Evolutionary conservation across 2,113 vertebrate species (phyloP), one percentile per base, ranked within the genome.

Genomic region (Mus pahari): DNA sequence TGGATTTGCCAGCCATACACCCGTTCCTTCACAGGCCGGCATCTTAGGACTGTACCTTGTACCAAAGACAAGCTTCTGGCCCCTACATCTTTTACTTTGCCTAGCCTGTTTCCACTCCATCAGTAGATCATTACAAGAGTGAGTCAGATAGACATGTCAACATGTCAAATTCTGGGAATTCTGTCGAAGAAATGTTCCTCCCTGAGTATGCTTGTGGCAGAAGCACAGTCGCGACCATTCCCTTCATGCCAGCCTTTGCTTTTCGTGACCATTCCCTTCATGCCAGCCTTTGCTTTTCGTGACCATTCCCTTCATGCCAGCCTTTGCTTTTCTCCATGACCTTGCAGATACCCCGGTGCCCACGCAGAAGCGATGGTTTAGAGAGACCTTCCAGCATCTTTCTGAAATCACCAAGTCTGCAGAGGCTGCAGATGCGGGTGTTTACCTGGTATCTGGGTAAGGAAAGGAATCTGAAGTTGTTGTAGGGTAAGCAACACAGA

Each of bases 361-460:
- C 0, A 96, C 97, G 78, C 99, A 99, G 98, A 99, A 94, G 87
- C 95, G 96, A 81, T 99, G 99, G 99, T 99, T 99, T 97, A 98
- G 97, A 97, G 98, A 99, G 91, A 99, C 99, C 13, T 99, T 99
- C 95, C 96, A 99, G 78, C 98, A 99, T 94, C 97, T 99, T 83
- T 97, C 98, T 81, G 96, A 97, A 58, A 98, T 99, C 31, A 98
- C 98, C 89, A 98, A 98, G 79, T 99, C 99, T 6, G 36, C 98
- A 0, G 97, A 99, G 28, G 98, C 99, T 0, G 94, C 98, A 6
- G 99, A 99, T 1, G 99, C 99, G 22, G 99, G 99, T 68, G 98
- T 99, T 53, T 96, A 98, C 64, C 97, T 99, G 84, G 97, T 98
- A 62, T 99, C 99, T 53, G 99, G 99, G 99, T 99, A 99, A 98